Base-by-base conservation (phyloP, 2,113 vertebrate species). In the Oxygymnocypris stewartii region DNA sequence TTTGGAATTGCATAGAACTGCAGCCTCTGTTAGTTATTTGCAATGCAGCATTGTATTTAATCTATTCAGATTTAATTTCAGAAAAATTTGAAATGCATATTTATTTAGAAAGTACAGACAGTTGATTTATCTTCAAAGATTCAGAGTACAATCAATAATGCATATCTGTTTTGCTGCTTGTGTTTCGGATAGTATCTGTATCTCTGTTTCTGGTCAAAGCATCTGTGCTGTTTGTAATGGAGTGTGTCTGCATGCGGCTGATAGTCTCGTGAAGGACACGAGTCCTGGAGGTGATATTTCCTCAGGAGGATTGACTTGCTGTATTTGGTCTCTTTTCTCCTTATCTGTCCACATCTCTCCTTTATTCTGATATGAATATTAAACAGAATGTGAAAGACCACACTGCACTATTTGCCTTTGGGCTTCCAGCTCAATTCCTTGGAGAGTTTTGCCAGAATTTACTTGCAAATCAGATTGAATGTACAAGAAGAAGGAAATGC, bases 191-290 rank as follows among this genome's bases (percentile, higher is more conserved):
- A 54, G 49, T 78, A 35, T 74, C 59, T 71, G 25, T 59, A 25
- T 67, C 28, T 77, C 31, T 77, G 23, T 40, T 31, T 79, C 65
- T 76, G 51, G 80, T 81, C 67, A 85, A 84, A 82, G 76, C 44
- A 35, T 47, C 47, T 18, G 47, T 28, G 59, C 49, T 80, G 74
- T 85, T 44, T 77, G 31, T 87, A 65, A 69, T 69, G 40, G 77
- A 82, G n/a, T n/a, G n/a, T n/a, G 25, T 40, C 74, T 89, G 57
- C 67, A 75, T 74, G 57, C 59, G 69, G 40, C 47, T 86, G 63
- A 69, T 85, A 85, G 61, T 79, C 61, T 54, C 51, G 65, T 85
- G 84, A 85, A 79, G 63, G 84, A 4, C 84, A 81, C 57, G 6
- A 40, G 61, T 79, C 76, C 77, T 59, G 28, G 59, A 83, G 84